phyloP scores from a whole-genome alignment of 53 echinoderm and acorn worm genomes.

The Antedon mediterranea region DNA sequence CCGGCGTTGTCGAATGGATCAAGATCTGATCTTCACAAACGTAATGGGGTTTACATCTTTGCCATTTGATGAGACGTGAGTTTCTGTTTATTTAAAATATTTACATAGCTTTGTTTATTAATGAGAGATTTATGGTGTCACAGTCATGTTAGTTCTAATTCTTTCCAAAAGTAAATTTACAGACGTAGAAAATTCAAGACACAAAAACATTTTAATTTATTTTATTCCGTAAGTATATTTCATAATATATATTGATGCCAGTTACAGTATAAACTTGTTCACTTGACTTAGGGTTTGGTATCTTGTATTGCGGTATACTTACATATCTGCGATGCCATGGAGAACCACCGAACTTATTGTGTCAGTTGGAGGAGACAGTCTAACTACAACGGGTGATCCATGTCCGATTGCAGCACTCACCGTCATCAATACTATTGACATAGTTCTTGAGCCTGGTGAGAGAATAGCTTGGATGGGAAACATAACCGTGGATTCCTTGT shows the following conservation, averaged over 20 bases:
- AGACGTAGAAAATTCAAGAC: too few relatives aligned
- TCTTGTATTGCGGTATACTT: conserved; percentile 13
- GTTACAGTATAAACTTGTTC: too few relatives aligned
- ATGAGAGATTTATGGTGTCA: too few relatives aligned
- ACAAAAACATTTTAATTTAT: too few relatives aligned
- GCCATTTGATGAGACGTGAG: conserved; percentile 29
- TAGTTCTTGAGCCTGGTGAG: conserved; percentile 14
- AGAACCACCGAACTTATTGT: neutral
- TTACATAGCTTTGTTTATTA: too few relatives aligned
- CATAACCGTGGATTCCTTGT: conserved; percentile 6
- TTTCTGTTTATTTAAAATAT: too few relatives aligned
- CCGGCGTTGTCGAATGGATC: conserved; percentile 26
- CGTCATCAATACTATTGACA: neutral
- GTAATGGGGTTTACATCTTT: conserved; percentile 25
- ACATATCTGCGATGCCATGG: neutral
- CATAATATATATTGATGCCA: too few relatives aligned
- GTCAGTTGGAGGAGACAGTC: neutral
- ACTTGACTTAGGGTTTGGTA: conserved; percentile 2
- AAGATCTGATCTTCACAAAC: conserved; percentile 32
- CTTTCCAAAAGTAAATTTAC: too few relatives aligned
- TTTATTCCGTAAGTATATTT: too few relatives aligned
- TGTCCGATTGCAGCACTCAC: conserved; percentile 1
- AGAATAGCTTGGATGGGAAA: conserved; percentile 22
- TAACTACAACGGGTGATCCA: neutral
- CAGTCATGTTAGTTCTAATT: too few relatives aligned